Evolutionary conservation across 2,888 invertebrate species (phyloP).

Genomic region (Luperina nickerlii): DNA sequence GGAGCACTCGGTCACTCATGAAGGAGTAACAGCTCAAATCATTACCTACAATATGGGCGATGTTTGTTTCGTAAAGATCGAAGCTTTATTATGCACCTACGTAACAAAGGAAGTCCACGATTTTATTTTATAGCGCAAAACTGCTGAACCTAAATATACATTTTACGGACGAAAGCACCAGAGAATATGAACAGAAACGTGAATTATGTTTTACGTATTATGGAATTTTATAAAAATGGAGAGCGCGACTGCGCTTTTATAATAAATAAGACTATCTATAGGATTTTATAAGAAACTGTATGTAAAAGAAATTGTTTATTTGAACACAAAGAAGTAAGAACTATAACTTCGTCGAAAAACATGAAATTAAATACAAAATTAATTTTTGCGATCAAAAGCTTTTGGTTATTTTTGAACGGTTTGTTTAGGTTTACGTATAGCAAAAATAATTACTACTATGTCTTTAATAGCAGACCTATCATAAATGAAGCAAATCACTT

Average conservation of each 20-base stretch:
- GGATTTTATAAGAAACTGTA: slow-evolving; percentile 29
- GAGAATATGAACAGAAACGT: slow-evolving; percentile 46
- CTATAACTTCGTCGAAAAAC: slow-evolving; percentile 5
- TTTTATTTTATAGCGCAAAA: slow-evolving; percentile 53
- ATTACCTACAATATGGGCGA: slow-evolving; percentile 66
- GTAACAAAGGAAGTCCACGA: slow-evolving; percentile 58
- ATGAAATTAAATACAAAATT: neutral
- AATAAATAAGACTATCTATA: slow-evolving; percentile 22
- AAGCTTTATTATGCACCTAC: slow-evolving; percentile 49
- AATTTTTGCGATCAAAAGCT: neutral
- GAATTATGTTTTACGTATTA: slow-evolving; percentile 49
- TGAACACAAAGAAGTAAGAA: slow-evolving; percentile 16
- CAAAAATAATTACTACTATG: neutral
- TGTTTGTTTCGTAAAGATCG: slow-evolving; percentile 60
- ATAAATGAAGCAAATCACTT: neutral
- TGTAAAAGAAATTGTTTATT: slow-evolving; percentile 15
- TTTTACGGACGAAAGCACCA: slow-evolving; percentile 48
- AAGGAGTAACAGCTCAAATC: slow-evolving; percentile 75
- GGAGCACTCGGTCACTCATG: slow-evolving; percentile 78
- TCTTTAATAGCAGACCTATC: neutral
- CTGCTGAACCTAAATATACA: slow-evolving; percentile 51
- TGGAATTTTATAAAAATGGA: slow-evolving; percentile 46
- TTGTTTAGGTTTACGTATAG: neutral
- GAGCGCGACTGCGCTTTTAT: slow-evolving; percentile 18
- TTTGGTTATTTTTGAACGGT: neutral